Base-by-base conservation (phyloP, 2,797 vertebrate species). In the Lagodon rhomboides region DNA sequence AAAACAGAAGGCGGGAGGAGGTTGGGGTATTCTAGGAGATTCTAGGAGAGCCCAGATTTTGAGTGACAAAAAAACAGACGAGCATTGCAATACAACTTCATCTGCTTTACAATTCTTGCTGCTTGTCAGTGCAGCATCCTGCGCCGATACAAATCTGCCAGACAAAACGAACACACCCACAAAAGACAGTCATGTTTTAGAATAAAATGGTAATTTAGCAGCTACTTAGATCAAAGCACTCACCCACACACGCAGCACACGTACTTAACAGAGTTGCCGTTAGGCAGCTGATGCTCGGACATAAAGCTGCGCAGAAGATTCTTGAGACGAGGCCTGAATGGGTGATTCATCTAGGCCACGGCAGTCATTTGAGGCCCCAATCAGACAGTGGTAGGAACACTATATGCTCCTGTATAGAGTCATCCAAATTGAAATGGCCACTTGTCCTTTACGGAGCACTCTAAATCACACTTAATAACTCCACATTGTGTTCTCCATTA, bases 391-490 rank as follows among this genome's bases (percentile, higher is more conserved):
- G 79, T 63, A 73, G 79, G 51, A 71, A 83, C 82, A 84, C 83
- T 82, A 69, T 88, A 82, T 62, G 77, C 76, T 77, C 85, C 75
- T 85, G 73, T 86, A 82, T 76, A 47, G 84, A 85, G 84, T 84
- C 77, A 78, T 87, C 79, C 50, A 34, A 72, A 80, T 87, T 83
- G 87, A 85, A 91, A 92, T 84, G 84, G 75, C 85, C 89, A 84
- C 89, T 93, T 91, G 87, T 93, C 84, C 87, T 90, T 86, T 83
- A 83, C 86, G 82, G 83, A 86, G 67, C 60, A 60, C 85, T 92
- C 84, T 91, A 91, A 91, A 89, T 92, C 83, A 85, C 82, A 74
- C 82, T 88, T 86, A 88, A 92, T 91, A 93, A 88, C 87, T 77
- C 74, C 63, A 78, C 80, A 70, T 91, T 89, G 85, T 91, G 88